Conservation (phyloP, 2,888 invertebrate genomes). For the Clepsis dumicolana region DNA sequence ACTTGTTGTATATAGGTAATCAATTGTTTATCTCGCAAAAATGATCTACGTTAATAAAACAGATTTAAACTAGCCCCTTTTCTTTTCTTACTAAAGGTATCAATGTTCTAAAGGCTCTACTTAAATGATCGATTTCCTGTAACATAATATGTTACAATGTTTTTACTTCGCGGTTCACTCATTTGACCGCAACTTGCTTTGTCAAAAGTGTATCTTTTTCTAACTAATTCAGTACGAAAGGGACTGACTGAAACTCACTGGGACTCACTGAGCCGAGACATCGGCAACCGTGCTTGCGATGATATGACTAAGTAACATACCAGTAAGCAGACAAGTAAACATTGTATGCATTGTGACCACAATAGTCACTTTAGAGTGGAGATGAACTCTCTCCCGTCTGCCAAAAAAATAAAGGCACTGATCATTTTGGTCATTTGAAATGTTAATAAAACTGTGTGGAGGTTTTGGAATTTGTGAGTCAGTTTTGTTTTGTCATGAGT, state of each 20-base stretch:
- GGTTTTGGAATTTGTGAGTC: too few relatives aligned
- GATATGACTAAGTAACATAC: constrained; percentile 36
- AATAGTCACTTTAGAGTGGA: too few relatives aligned
- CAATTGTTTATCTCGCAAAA: too few relatives aligned
- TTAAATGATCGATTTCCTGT: constrained; percentile 42
- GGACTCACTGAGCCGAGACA: constrained; percentile 1
- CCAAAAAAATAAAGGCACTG: too few relatives aligned
- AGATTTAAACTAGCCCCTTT: neutral
- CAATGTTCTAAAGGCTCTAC: neutral
- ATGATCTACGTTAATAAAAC: too few relatives aligned
- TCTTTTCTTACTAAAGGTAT: neutral
- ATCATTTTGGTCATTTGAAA: too few relatives aligned
- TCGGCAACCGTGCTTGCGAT: neutral
- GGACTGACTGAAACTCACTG: constrained; percentile 2
- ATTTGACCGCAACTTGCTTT: neutral
- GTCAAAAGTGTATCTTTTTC: neutral
- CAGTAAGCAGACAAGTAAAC: neutral
- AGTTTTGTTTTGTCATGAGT: too few relatives aligned
- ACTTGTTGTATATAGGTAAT: too few relatives aligned
- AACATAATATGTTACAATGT: constrained; percentile 26
- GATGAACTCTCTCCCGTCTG: too few relatives aligned
- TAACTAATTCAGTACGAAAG: neutral
- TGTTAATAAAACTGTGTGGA: too few relatives aligned
- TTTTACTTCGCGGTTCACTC: neutral
- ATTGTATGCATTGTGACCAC: too few relatives aligned